A percentile compares a stretch with the other conserved stretches of the same genome.
Evolutionary conservation across 2,113 vertebrate species (phyloP).

Genomic region (Pipra filicauda): DNA sequence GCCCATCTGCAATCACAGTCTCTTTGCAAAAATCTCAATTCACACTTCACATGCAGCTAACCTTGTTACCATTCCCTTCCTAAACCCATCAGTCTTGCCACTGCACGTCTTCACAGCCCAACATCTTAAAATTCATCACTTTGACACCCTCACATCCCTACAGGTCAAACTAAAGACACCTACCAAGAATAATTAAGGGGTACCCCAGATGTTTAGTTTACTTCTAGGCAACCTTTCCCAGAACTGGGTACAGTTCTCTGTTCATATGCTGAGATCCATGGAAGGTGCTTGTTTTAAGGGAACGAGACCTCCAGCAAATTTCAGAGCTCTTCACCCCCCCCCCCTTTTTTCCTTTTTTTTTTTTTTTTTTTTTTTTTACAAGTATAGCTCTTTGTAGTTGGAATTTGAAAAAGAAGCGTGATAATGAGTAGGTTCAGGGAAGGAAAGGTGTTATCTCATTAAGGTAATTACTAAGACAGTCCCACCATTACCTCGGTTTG

Average conservation of each 20-base stretch:
- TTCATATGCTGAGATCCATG: slow-evolving; percentile 40
- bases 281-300: slow-evolving; percentile 63
- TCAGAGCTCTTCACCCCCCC: not conserved
- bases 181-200: slow-evolving; percentile 85
- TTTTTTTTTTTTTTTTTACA: slow-evolving; percentile 49
- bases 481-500: slow-evolving; percentile 90
- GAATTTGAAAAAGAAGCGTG: slow-evolving; percentile 87
- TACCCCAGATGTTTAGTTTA: slow-evolving; percentile 84
- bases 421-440: slow-evolving; percentile 96
- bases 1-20: slow-evolving; percentile 86
- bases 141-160: slow-evolving; percentile 86
- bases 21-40: slow-evolving; percentile 91
- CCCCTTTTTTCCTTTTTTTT: not conserved
- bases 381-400: slow-evolving; percentile 78
- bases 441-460: slow-evolving; percentile 97
- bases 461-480: slow-evolving; percentile 98
- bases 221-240: slow-evolving; percentile 65
- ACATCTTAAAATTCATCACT: slow-evolving; percentile 91
- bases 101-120: slow-evolving; percentile 86
- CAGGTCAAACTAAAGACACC: slow-evolving; percentile 84
- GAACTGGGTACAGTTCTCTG: slow-evolving; percentile 48
- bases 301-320: slow-evolving; percentile 67
- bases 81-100: slow-evolving; percentile 84
- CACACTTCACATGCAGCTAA: slow-evolving; percentile 91
- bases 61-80: slow-evolving; percentile 86